A percentile compares a stretch with the other conserved stretches of the same genome.
Evolutionary conservation across 2,113 vertebrate species (phyloP).

Genomic region (Melanocharis versteri): DNA sequence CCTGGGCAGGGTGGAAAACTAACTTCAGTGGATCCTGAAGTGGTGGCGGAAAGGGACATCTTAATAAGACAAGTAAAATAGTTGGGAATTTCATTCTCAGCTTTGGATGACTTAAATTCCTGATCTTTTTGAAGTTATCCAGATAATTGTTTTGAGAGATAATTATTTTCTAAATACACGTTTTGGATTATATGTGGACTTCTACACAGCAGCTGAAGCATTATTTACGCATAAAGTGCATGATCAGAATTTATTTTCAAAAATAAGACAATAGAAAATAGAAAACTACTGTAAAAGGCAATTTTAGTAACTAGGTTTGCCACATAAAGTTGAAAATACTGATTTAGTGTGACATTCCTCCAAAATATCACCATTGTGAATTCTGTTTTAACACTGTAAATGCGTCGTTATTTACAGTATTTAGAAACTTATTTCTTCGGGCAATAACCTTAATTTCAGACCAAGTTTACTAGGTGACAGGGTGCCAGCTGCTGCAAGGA

Average conservation of each 20-base stretch:
- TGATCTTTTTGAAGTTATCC: neutral
- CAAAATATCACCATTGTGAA: neutral
- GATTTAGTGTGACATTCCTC: neutral
- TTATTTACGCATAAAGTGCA: rapidly evolving
- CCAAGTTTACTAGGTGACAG: neutral
- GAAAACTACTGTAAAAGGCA: neutral
- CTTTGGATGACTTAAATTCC: neutral
- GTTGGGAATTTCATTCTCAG: neutral
- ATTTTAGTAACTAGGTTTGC: neutral
- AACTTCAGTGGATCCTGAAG: neutral
- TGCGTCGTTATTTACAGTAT: neutral
- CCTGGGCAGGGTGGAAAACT: neutral
- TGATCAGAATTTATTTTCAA: neutral
- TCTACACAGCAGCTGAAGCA: neutral
- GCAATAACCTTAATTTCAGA: neutral
- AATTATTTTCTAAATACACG: rapidly evolving
- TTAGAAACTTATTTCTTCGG: neutral
- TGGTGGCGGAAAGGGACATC: neutral
- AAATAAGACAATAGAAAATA: neutral
- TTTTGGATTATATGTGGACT: neutral
- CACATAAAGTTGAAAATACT: neutral
- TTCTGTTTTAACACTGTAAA: neutral
- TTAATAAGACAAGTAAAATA: neutral
- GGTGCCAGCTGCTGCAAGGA: neutral
- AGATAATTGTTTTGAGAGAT: neutral